Percentiles rank a stretch among this genome's conserved stretches.
phyloP scores from a whole-genome alignment of 92 coral and sea anemone genomes.

The Siderastrea radians region DNA sequence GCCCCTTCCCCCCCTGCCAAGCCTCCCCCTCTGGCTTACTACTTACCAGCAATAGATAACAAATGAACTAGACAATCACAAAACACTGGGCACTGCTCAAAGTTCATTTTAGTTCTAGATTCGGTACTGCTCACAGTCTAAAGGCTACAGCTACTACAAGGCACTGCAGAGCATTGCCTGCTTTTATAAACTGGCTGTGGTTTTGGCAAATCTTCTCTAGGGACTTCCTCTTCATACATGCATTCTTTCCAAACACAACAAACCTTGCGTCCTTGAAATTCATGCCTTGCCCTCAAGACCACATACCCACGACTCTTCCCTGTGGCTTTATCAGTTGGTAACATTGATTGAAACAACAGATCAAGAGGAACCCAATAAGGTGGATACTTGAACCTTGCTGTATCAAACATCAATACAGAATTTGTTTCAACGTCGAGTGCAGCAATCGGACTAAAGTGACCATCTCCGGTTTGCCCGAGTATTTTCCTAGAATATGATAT shows the following conservation, averaged over 20 bases:
- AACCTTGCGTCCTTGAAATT: conserved; percentile 66
- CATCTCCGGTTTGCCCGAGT: conserved; percentile 87
- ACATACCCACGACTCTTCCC: conserved; percentile 85
- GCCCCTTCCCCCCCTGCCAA: too few relatives aligned
- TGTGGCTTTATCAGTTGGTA: conserved; percentile 77
- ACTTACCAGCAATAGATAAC: too few relatives aligned
- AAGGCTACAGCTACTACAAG: background rate
- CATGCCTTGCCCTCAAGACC: conserved; percentile 61
- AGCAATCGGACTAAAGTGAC: conserved; percentile 96
- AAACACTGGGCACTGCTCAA: too few relatives aligned
- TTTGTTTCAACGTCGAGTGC: conserved; percentile 85
- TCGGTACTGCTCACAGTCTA: background rate
- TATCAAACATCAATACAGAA: conserved; percentile 86
- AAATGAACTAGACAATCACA: too few relatives aligned
- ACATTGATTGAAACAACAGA: conserved; percentile 83
- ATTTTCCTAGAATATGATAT: conserved; percentile 75
- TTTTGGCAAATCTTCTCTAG: conserved; percentile 36
- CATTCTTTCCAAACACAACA: conserved; percentile 65
- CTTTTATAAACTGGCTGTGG: conserved; percentile 61
- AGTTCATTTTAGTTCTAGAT: too few relatives aligned
- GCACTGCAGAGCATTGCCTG: background rate
- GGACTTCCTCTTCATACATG: background rate
- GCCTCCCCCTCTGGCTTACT: too few relatives aligned
- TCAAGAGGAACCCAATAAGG: conserved; percentile 92
- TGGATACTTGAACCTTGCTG: conserved; percentile 95